A percentile compares a stretch with the other conserved stretches of the same genome.
Conservation (phyloP, 1,140 invertebrate genomes). For the Bicyclus anynana region DNA sequence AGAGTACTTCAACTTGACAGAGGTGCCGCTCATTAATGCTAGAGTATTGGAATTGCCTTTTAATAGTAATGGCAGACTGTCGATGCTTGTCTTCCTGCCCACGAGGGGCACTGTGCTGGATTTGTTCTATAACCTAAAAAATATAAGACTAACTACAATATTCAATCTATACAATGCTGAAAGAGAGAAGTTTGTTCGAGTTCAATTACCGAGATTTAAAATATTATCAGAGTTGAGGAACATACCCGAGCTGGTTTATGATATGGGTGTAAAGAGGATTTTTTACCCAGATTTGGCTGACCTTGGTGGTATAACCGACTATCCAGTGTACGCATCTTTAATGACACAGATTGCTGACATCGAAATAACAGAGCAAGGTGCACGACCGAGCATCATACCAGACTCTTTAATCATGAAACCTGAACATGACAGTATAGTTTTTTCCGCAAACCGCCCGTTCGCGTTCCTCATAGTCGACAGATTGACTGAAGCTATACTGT, state of each 20-base stretch:
- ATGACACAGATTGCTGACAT: slow-evolving; percentile 82
- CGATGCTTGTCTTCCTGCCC: slow-evolving; percentile 82
- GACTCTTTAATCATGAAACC: slow-evolving; percentile 68
- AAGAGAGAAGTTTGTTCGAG: slow-evolving; percentile 64
- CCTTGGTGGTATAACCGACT: slow-evolving; percentile 79
- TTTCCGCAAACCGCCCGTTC: slow-evolving; percentile 69
- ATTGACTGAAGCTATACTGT: slow-evolving; percentile 65
- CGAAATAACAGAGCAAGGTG: slow-evolving; percentile 85
- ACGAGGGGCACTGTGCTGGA: slow-evolving; percentile 40
- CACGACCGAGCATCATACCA: slow-evolving; percentile 75
- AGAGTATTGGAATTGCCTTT: slow-evolving; percentile 83
- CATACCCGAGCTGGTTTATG: slow-evolving; percentile 75
- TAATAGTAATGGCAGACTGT: slow-evolving; percentile 76
- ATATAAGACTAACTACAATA: slow-evolving; percentile 71
- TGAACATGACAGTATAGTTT: slow-evolving; percentile 31
- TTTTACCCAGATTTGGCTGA: slow-evolving; percentile 79
- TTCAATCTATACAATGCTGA: slow-evolving; percentile 63
- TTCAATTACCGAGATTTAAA: slow-evolving; percentile 82
- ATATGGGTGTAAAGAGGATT: slow-evolving; percentile 82
- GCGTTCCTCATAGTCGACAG: slow-evolving; percentile 73
- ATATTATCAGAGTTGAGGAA: slow-evolving; percentile 78
- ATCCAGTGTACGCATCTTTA: slow-evolving; percentile 71
- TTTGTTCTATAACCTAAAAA: slow-evolving; percentile 66
- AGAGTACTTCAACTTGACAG: slow-evolving; percentile 51
- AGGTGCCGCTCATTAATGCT: slow-evolving; percentile 68